Percentiles rank a stretch among this genome's conserved stretches.
phyloP scores from a whole-genome alignment of 2,113 vertebrate genomes.

The Poeciliopsis retropinna region DNA sequence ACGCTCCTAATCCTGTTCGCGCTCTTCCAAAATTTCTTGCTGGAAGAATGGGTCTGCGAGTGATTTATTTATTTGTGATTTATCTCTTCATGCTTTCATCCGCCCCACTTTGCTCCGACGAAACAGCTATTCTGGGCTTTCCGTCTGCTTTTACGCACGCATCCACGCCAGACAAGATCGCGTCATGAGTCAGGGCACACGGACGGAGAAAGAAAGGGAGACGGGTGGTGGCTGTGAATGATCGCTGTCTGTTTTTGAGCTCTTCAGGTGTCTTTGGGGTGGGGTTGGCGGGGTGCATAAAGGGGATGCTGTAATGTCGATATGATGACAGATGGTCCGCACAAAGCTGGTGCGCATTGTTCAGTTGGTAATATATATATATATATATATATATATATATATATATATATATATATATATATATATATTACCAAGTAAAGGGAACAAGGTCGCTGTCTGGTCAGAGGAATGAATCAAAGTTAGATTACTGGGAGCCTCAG shows the following conservation, averaged over 20 bases:
- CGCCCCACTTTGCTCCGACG: conserved; percentile 17
- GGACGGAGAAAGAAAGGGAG: conserved; percentile 15
- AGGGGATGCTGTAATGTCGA: conserved; percentile 76
- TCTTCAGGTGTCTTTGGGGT: conserved; percentile 91
- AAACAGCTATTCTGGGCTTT: conserved; percentile 8
- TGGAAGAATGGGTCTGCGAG: background rate
- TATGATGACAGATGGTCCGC: conserved; percentile 85
- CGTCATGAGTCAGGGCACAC: conserved; percentile 51
- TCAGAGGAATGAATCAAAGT: conserved; percentile 56
- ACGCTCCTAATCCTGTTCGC: background rate
- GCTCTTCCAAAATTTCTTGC: background rate
- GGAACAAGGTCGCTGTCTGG: conserved; percentile 36
- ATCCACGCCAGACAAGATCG: conserved; percentile 38
- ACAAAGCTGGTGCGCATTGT: conserved; percentile 86
- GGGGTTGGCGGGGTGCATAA: background rate
- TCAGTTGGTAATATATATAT: conserved; percentile 40
- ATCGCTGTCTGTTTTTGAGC: conserved; percentile 81
- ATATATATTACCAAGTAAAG: conserved; percentile 50
- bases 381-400: too few species aligned
- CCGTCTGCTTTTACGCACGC: conserved; percentile 54
- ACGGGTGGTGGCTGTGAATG: conserved; percentile 68
- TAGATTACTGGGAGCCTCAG: conserved; percentile 25
- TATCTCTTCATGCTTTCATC: background rate
- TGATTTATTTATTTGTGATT: background rate
- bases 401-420: too few species aligned